Conservation (phyloP, 2,113 vertebrate species). For the Anhinga rufa region DNA sequence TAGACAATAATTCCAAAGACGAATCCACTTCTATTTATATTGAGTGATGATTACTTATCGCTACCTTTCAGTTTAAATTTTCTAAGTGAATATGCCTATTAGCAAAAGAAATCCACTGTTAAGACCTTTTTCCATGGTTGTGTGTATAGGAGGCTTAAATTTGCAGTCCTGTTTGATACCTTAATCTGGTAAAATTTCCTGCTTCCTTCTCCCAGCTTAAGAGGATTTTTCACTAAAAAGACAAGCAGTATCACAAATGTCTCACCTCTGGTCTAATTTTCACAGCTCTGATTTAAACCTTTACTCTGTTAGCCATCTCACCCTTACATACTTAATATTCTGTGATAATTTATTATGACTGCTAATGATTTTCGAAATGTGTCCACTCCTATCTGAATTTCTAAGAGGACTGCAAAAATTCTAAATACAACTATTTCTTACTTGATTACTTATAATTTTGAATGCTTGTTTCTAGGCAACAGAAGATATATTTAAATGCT, state of each 20-base stretch:
- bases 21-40: neutral
- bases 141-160: neutral
- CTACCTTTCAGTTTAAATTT: neutral
- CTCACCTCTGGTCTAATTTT: neutral
- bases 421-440: neutral
- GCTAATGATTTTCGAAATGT: conserved; percentile 12
- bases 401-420: neutral
- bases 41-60: neutral
- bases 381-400: neutral
- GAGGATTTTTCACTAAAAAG: neutral
- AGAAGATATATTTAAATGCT: conserved; percentile 2
- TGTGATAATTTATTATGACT: neutral
- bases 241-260: neutral
- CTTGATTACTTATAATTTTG: conserved; percentile 7
- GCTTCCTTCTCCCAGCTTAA: neutral
- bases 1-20: neutral
- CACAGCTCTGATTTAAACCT: conserved; percentile 15
- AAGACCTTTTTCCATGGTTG: neutral
- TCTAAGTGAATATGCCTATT: neutral
- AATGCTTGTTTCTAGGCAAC: conserved; percentile 34
- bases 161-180: neutral
- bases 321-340: neutral
- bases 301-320: neutral
- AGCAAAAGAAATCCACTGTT: neutral
- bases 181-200: neutral